phyloP scores from a whole-genome alignment of 1,140 invertebrate genomes.

The Radopholus similis region DNA sequence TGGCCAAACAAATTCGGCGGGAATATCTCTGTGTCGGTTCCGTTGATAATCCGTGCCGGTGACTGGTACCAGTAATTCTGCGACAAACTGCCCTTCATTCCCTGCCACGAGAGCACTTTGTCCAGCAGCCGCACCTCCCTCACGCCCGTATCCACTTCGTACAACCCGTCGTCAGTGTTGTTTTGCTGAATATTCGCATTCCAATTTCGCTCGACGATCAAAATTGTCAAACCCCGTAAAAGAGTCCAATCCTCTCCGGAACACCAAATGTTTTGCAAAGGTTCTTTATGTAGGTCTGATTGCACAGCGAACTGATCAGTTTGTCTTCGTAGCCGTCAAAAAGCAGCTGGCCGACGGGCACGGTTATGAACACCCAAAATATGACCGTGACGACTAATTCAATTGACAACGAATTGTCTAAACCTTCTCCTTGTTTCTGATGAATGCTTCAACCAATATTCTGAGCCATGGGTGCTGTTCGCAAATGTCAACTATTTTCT shows the following conservation, averaged over 20 bases:
- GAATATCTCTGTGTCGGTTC: conserved; percentile 57
- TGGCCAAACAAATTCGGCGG: conserved; percentile 32
- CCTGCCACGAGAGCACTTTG: conserved; percentile 34
- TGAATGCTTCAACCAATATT: neutral
- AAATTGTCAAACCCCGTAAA: conserved; percentile 47
- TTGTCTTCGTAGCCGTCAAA: conserved; percentile 57
- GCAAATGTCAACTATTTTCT: conserved; percentile 44
- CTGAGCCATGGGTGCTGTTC: neutral
- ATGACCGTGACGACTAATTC: neutral
- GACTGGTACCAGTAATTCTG: conserved; percentile 40
- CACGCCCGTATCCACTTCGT: conserved; percentile 51
- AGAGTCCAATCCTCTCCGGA: conserved; percentile 39
- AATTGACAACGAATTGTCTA: neutral
- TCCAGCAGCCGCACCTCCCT: conserved; percentile 26
- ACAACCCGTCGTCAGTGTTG: conserved; percentile 44
- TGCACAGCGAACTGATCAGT: conserved; percentile 38
- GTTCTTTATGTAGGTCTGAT: conserved; percentile 15
- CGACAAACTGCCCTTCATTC: conserved; percentile 15
- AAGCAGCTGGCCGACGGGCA: conserved; percentile 36
- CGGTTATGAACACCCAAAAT: neutral
- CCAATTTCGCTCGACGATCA: conserved; percentile 44
- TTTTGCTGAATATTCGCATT: conserved; percentile 21
- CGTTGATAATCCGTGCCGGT: conserved; percentile 51
- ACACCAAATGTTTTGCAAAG: neutral
- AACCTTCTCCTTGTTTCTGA: conserved; percentile 24